These are phyloP conservation scores for Meteorus cinctellus DNA, from an alignment of 2,888 invertebrate species.

Conservation along the genomic window DNA sequence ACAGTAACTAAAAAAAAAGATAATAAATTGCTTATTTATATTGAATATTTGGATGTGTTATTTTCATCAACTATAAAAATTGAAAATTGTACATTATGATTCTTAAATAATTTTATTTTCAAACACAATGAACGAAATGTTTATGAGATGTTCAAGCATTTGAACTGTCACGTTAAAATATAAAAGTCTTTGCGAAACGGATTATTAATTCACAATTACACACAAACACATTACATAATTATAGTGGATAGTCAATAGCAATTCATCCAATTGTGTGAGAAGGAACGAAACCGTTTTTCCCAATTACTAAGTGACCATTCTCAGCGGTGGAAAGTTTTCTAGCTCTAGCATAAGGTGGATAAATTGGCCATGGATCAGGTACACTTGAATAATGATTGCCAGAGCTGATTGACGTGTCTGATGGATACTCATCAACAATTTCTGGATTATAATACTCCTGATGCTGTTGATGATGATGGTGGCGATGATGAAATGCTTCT, in stretches of 20 bases:
- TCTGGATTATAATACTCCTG: slow-evolving; percentile 35
- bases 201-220: slow-evolving; percentile 17
- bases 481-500: slow-evolving; percentile 31
- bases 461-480: slow-evolving; percentile 7
- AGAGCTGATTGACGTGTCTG: slow-evolving; percentile 24
- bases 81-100: not conserved
- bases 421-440: slow-evolving; percentile 20
- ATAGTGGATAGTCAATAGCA: not conserved
- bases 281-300: slow-evolving; percentile 13
- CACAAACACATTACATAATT: not conserved
- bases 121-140: no score
- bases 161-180: no score
- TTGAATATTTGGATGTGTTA: not conserved
- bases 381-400: slow-evolving; percentile 17
- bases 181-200: no score
- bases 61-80: not conserved
- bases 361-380: slow-evolving; percentile 42
- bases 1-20: not conserved
- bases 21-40: not conserved
- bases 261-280: not conserved
- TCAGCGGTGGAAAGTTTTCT: slow-evolving; percentile 17
- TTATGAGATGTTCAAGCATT: no score
- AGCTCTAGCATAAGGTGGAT: slow-evolving; percentile 40
- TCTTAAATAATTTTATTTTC: no score
- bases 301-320: not conserved